Conservation (phyloP, 2,888 invertebrate species). For the Trichogramma dendrolimi region DNA sequence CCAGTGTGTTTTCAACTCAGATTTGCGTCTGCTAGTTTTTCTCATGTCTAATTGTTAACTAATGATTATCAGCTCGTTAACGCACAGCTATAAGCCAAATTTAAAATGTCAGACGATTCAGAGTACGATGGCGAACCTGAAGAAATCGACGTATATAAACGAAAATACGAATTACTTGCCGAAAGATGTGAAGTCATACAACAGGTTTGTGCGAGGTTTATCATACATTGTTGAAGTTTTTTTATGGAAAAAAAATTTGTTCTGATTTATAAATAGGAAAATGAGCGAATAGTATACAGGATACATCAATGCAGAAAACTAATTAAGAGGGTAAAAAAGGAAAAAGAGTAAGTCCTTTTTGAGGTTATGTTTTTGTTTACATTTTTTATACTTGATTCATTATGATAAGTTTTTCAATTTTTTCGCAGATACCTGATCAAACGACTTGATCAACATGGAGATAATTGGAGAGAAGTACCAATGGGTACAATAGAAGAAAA, state of each 20-base stretch:
- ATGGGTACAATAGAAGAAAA: slow-evolving; percentile 56
- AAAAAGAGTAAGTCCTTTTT: slow-evolving; percentile 54
- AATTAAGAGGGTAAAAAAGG: slow-evolving; percentile 64
- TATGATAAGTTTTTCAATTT: slow-evolving; percentile 1
- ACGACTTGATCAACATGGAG: slow-evolving; percentile 66
- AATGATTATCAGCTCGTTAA: too few relatives aligned
- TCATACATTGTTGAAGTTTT: slow-evolving; percentile 1
- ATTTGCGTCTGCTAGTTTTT: too few relatives aligned
- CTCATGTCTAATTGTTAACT: too few relatives aligned
- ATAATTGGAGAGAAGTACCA: slow-evolving; percentile 63
- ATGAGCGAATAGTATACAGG: slow-evolving; percentile 67
- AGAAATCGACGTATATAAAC: slow-evolving; percentile 67
- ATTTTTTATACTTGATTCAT: neutral
- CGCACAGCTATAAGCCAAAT: too few relatives aligned
- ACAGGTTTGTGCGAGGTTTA: slow-evolving; percentile 49
- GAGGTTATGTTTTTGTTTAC: slow-evolving; percentile 36
- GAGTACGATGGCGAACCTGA: slow-evolving; percentile 57
- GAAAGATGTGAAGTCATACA: slow-evolving; percentile 73
- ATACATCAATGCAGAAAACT: slow-evolving; percentile 70
- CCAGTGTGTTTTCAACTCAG: too few relatives aligned
- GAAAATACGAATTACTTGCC: slow-evolving; percentile 68
- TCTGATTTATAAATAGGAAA: slow-evolving; percentile 55
- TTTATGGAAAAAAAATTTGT: slow-evolving; percentile 2
- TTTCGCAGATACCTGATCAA: slow-evolving; percentile 60
- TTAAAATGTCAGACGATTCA: slow-evolving; percentile 58